Evolutionary conservation across 2,113 vertebrate species (phyloP).

Genomic region (Entosphenus tridentatus): DNA sequence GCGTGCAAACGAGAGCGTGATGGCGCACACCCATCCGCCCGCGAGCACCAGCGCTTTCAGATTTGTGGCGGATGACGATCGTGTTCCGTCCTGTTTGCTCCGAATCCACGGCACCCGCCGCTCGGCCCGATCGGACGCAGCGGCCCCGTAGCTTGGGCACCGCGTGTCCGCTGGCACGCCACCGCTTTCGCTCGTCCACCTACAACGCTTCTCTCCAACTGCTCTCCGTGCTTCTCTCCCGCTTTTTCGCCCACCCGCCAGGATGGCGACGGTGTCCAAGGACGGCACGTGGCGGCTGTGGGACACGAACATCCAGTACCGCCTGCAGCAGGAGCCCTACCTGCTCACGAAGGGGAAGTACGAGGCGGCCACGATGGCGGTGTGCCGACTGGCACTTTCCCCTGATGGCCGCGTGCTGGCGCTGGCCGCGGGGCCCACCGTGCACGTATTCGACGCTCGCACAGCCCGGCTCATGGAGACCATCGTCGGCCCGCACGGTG

Average conservation of each 20-base stretch:
- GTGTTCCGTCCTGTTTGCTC: no score
- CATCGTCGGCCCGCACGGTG: constrained; percentile 30
- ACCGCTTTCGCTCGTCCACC: neutral
- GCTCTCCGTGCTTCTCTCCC: neutral
- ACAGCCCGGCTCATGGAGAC: constrained; percentile 43
- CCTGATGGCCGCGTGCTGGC: constrained; percentile 45
- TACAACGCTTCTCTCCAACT: neutral
- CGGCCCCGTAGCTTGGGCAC: no score
- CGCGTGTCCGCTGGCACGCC: neutral
- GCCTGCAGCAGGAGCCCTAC: constrained; percentile 79
- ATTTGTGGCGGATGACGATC: no score
- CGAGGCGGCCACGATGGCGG: constrained; percentile 16
- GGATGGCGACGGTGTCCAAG: constrained; percentile 77
- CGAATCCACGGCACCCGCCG: no score
- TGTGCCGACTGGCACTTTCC: constrained; percentile 40
- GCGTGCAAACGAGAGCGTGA: no score
- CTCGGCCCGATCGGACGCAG: no score
- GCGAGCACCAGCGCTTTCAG: no score
- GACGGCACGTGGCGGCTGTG: constrained; percentile 85
- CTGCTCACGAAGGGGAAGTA: constrained; percentile 44
- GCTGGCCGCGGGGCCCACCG: constrained; percentile 27
- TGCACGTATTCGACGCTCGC: constrained; percentile 35
- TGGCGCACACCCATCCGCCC: no score
- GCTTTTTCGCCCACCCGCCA: constrained; percentile 14
- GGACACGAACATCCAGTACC: constrained; percentile 79